phyloP scores from a whole-genome alignment of 2,888 invertebrate genomes.

The Sphaeridia pumilis region DNA sequence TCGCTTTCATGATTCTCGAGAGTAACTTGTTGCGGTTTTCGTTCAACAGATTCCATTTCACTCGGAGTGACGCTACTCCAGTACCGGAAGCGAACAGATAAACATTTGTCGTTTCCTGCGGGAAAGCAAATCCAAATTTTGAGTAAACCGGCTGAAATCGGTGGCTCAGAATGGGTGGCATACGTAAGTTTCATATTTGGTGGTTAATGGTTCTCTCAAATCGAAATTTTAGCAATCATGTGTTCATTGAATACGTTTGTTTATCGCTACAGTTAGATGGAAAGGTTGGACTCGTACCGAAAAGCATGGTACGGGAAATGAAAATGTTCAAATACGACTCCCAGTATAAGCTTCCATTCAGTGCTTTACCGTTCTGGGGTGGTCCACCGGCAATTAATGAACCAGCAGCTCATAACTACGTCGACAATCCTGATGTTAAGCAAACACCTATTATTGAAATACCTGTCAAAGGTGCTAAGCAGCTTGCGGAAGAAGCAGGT shows the following conservation, averaged over 20 bases:
- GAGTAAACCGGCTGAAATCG: conserved; percentile 24
- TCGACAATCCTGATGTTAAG: conserved; percentile 1
- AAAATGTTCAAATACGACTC: conserved; percentile 22
- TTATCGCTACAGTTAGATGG: conserved; percentile 21
- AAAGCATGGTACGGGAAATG: conserved; percentile 26
- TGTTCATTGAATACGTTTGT: background rate
- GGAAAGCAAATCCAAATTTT: conserved; percentile 30
- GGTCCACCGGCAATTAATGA: conserved; percentile 2
- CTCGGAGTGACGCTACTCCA: conserved; percentile 26
- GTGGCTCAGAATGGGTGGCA: conserved; percentile 28
- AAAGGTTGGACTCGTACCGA: conserved; percentile 32
- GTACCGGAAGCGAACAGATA: conserved; percentile 25
- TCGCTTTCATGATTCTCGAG: too few species aligned
- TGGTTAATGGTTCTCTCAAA: conserved; percentile 1
- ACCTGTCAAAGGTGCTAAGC: background rate
- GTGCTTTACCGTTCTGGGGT: conserved; percentile 10
- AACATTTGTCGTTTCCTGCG: conserved; percentile 27
- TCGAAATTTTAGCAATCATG: background rate
- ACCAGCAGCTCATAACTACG: conserved; percentile 3
- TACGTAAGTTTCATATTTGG: conserved; percentile 24
- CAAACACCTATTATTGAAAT: background rate
- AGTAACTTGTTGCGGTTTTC: too few species aligned
- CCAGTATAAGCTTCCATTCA: conserved; percentile 20
- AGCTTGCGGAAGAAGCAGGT: too few species aligned
- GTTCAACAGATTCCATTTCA: conserved; percentile 27